A percentile compares a stretch with the other conserved stretches of the same genome.
These are phyloP conservation scores for Pseudobourletiella spinata DNA, from an alignment of 1,140 invertebrate genomes.

Conservation along the genomic window DNA sequence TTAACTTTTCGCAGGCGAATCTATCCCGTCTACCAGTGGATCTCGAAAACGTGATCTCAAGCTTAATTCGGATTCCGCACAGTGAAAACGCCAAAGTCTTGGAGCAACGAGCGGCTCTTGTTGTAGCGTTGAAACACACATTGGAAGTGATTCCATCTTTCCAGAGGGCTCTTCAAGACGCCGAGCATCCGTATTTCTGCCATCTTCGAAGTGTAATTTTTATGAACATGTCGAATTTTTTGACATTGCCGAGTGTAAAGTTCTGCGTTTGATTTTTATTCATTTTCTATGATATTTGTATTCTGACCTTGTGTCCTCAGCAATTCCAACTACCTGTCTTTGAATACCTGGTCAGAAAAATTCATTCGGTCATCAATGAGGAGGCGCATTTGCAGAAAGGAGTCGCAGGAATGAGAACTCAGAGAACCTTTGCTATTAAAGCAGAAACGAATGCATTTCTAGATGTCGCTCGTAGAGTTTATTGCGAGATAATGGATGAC, in stretches of 20 bases:
- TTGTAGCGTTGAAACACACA: constrained; percentile 66
- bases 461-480: constrained; percentile 66
- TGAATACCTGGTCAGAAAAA: constrained; percentile 52
- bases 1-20: constrained; percentile 45
- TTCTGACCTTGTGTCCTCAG: constrained; percentile 32
- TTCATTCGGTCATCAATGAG: constrained; percentile 59
- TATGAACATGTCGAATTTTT: constrained; percentile 6
- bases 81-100: constrained; percentile 44
- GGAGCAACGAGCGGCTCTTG: constrained; percentile 68
- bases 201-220: constrained; percentile 50
- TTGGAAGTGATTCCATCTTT: constrained; percentile 61
- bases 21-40: constrained; percentile 49
- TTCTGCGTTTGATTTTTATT: no score
- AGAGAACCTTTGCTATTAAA: constrained; percentile 78
- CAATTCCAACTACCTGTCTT: constrained; percentile 44
- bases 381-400: constrained; percentile 62
- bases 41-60: constrained; percentile 52
- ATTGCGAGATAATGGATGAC: constrained; percentile 52
- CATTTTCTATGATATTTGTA: no score
- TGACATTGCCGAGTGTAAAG: no score
- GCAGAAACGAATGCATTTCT: constrained; percentile 60
- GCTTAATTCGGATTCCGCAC: constrained; percentile 48
- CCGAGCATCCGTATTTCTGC: constrained; percentile 51
- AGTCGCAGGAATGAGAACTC: constrained; percentile 53
- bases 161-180: constrained; percentile 49